Evolutionary conservation across 2,888 invertebrate species (phyloP).

Genomic region (Ceratothoa steindachneri): DNA sequence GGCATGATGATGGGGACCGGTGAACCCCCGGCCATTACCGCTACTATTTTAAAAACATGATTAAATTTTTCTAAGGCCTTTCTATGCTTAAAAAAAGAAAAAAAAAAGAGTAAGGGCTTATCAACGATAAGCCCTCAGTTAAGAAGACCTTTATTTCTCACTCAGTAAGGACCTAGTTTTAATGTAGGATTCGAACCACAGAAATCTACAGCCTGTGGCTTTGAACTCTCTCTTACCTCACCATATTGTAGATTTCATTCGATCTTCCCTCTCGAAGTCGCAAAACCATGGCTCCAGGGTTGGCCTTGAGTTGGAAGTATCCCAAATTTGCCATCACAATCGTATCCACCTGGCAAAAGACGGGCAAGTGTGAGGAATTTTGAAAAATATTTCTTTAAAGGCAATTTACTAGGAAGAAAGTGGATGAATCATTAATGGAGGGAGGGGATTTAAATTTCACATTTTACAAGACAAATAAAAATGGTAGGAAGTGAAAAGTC

Average conservation of each 20-base stretch:
- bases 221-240: conserved; percentile 46
- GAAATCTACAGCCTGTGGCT: background rate
- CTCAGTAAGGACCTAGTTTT: no score
- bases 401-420: no score
- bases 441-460: no score
- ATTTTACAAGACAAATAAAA: no score
- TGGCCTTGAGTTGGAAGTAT: conserved; percentile 96
- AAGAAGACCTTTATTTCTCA: background rate
- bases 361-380: background rate
- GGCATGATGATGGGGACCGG: no score
- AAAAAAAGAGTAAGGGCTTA: background rate
- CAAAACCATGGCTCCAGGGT: conserved; percentile 92
- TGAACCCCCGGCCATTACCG: no score
- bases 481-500: no score
- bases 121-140: background rate
- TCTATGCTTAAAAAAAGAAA: background rate
- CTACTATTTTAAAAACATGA: background rate
- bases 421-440: no score
- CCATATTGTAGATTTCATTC: conserved; percentile 88
- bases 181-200: no score
- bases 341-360: conserved; percentile 65
- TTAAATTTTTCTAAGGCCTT: background rate
- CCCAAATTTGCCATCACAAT: conserved; percentile 99
- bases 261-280: conserved; percentile 87
- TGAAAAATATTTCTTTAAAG: no score